Conservation (phyloP, 2,888 invertebrate species). For the Stratiomys singularior region DNA sequence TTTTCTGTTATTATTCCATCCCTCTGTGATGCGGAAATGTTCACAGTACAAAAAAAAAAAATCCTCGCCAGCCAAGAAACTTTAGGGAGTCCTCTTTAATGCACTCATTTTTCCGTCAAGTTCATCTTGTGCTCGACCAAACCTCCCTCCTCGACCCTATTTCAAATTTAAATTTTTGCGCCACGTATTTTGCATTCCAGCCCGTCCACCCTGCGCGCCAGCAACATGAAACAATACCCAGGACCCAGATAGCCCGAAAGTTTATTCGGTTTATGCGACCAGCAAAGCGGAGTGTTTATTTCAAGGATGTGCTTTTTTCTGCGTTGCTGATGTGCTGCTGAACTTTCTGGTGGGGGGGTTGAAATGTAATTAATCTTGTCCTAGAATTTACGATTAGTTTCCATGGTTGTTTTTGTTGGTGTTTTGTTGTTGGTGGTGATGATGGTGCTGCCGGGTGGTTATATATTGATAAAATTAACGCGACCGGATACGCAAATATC, state of each 20-base stretch:
- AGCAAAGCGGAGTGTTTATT: constrained; percentile 13
- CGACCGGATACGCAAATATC: too few relatives aligned
- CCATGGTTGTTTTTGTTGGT: neutral
- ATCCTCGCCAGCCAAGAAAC: neutral
- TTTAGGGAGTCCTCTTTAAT: constrained; percentile 5
- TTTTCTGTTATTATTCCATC: neutral
- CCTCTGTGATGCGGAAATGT: neutral
- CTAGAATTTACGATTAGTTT: constrained; percentile 16
- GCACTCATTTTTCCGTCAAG: constrained; percentile 20
- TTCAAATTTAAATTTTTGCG: constrained; percentile 35
- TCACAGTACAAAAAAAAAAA: too few relatives aligned
- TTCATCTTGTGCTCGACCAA: neutral
- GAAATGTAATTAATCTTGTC: constrained; percentile 38
- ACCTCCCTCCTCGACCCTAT: neutral
- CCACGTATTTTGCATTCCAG: neutral
- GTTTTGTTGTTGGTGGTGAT: neutral
- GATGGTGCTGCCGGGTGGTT: neutral
- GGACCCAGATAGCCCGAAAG: neutral
- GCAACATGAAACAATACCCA: neutral
- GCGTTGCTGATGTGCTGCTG: neutral
- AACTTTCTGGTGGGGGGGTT: neutral
- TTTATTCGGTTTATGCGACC: constrained; percentile 14
- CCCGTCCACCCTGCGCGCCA: too few relatives aligned
- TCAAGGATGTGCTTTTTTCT: neutral
- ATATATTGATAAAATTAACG: neutral